Percentiles rank a stretch among this genome's conserved stretches.
phyloP scores from a whole-genome alignment of 2,113 vertebrate genomes.

The Dipodomys ordii region DNA sequence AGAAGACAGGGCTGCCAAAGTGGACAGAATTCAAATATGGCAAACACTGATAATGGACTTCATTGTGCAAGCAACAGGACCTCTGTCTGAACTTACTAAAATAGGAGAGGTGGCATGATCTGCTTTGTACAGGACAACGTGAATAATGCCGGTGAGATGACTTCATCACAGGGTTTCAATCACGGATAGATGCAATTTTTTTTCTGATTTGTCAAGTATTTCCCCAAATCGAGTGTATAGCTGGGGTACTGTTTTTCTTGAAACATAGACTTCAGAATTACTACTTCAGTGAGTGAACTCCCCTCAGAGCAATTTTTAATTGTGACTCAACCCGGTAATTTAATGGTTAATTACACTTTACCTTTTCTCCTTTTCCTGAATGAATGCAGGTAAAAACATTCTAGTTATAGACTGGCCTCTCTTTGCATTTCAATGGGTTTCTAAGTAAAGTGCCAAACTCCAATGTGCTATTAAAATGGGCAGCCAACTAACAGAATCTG shows the following conservation, averaged over 20 bases:
- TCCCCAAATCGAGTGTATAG: constrained; percentile 4
- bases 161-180: constrained; percentile 56
- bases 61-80: neutral
- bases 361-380: constrained; percentile 53
- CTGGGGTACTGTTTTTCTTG: neutral
- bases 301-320: neutral
- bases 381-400: constrained; percentile 74
- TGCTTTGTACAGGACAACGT: constrained; percentile 35
- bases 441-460: constrained; percentile 72
- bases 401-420: constrained; percentile 73
- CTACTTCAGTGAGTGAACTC: neutral
- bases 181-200: constrained; percentile 33
- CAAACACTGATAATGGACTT: neutral
- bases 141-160: constrained; percentile 39
- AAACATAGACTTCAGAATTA: neutral
- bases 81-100: constrained; percentile 12
- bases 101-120: neutral
- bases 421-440: constrained; percentile 80
- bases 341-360: constrained; percentile 68
- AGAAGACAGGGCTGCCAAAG: neutral
- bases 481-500: constrained; percentile 70
- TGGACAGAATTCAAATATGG: neutral
- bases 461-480: constrained; percentile 66
- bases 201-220: constrained; percentile 46
- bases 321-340: constrained; percentile 47